Base-by-base conservation (phyloP, 2,888 invertebrate genomes). In the Lottia scabra region DNA sequence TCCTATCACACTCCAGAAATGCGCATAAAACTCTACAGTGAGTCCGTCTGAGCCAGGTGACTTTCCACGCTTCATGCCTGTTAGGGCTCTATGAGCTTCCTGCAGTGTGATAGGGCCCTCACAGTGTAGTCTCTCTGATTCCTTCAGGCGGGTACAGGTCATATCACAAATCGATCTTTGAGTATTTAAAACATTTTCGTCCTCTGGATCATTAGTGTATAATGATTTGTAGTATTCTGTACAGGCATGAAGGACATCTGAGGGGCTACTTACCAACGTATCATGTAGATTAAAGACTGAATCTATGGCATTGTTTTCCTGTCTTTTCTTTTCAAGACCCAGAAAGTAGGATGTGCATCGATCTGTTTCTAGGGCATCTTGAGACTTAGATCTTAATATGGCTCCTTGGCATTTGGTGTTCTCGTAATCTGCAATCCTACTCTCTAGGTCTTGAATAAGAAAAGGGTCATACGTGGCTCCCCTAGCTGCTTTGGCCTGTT, bases 31-130 rank as follows among this genome's bases (percentile, higher is more conserved):
- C 27, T 67, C 67, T 13, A 67, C 67, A 13, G 67, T 67, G 15
- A 67, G 23, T 16, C 56, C 48, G 30, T 67, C 67, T 13, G 45
- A 30, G 1, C 67, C 48, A 15, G 67, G 67, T 15, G 75, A 73
- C 62, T 77, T 77, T 46, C 73, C 70, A 64, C 68, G 71, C 26
- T 73, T 62, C 72, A 75, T 75, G 13, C 62, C 65, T n/a, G 67
- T 72, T 19, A 77, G 48, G 16, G 76, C 71, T 2, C n/a, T 56
- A 23, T 38, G 43, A 15, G 38, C 16, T 71, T 71, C 66, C 13
- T 71, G 46, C 46, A 43, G 48, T 19, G 65, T 43, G 19, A 71
- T 71, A n/a, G 12, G 23, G 38, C 63, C 66, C 44, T 71, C 66
- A 26, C 46, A 56, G 2, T 23, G n/a, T 19, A 16, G 19, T n/a